phyloP scores from a whole-genome alignment of 2,888 invertebrate species.

The Lithophane ornitopus region DNA sequence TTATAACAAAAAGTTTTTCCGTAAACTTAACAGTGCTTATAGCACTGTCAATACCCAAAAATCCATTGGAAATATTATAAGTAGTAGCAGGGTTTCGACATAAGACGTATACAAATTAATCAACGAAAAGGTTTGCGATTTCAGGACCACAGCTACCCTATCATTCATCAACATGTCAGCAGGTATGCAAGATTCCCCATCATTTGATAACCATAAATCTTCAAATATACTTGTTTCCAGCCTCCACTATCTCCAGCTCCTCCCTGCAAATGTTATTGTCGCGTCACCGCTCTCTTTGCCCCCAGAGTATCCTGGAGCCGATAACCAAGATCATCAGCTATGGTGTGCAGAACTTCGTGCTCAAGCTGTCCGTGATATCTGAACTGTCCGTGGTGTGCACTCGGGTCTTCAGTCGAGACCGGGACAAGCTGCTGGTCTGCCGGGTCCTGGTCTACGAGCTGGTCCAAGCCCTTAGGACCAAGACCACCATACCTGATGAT shows the following conservation, averaged over 20 bases:
- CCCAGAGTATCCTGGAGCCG: constrained; percentile 96
- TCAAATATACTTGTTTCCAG: neutral
- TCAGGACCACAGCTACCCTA: too few relatives aligned
- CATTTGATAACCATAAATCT: neutral
- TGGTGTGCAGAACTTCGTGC: constrained; percentile 96
- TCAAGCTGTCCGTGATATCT: constrained; percentile 95
- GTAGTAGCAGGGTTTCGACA: neutral
- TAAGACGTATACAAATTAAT: neutral
- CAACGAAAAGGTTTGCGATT: too few relatives aligned
- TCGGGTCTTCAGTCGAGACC: constrained; percentile 96
- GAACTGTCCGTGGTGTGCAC: constrained; percentile 98
- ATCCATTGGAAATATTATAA: neutral
- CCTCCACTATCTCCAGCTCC: neutral
- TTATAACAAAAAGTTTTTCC: neutral
- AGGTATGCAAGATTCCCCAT: too few relatives aligned
- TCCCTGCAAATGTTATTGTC: constrained; percentile 70
- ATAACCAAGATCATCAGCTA: constrained; percentile 98
- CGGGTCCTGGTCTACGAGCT: constrained; percentile 98
- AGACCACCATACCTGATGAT: constrained; percentile 97
- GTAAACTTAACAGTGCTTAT: neutral
- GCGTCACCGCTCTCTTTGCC: neutral
- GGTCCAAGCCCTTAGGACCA: constrained; percentile 98
- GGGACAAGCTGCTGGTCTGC: constrained; percentile 98
- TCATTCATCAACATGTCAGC: too few relatives aligned
- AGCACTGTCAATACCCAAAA: neutral